Base-by-base conservation (phyloP, 2,113 vertebrate genomes). In the Colius striatus region DNA sequence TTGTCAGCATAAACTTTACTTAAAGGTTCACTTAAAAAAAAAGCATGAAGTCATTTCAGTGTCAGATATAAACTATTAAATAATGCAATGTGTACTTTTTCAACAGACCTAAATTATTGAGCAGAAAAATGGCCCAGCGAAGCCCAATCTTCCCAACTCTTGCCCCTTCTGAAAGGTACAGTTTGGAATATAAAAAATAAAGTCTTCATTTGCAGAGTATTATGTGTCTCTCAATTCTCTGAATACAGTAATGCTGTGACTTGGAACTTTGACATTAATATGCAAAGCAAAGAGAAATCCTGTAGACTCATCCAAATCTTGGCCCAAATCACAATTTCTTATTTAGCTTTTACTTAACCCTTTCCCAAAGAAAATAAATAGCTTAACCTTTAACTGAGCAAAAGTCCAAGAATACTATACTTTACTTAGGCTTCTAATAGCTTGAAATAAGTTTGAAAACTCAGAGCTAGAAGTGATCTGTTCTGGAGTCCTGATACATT, bases 81-180 rank as follows among this genome's bases (percentile, higher is more conserved):
- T 97, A 96, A 97, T 92, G 84, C 83, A 94, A 60, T 94, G 70
- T 94, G 86, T 97, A 80, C 93, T 98, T 96, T 96, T 94, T 94
- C 93, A 95, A 97, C 98, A 98, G 98, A 97, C 89, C 78, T 97
- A 97, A 96, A 92, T 95, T 97, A 97, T 87, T 97, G 97, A 97
- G 95, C 95, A 95, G 97, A 98, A 97, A 97, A 95, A 98, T 98
- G 98, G 97, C 98, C 91, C 97, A 96, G 87, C 93, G 96, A 95
- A 98, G 94, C 90, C 93, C 94, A 29, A 93, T 95, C 94, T 97
- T 98, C 97, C 97, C 98, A 94, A 98, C 97, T 86, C 97, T 98
- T 93, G 97, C 97, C 94, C 96, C 95, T 77, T 93, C 97, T 78
- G 98, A 98, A 98, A 98, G 98, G 98, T 98, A 98, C 92, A 96